Evolutionary conservation across 1,140 invertebrate genomes (phyloP).

Genomic region (Brachionus koreanus): DNA sequence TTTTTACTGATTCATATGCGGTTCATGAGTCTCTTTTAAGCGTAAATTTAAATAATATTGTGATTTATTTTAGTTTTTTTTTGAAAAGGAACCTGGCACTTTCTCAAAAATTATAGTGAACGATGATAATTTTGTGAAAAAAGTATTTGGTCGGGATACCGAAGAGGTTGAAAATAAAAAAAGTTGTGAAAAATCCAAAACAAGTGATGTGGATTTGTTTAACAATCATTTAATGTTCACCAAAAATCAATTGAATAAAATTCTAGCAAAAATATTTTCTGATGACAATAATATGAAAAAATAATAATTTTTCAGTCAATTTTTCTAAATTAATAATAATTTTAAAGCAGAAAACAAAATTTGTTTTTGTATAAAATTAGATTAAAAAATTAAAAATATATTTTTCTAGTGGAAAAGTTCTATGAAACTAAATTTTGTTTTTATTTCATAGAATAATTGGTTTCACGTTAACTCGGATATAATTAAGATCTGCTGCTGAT

Average conservation of each 20-base stretch:
- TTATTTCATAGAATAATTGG: too few species aligned
- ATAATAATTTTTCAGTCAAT: neutral
- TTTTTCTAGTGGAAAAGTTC: too few species aligned
- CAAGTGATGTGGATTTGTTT: neutral
- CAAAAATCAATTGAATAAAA: slow-evolving; percentile 1
- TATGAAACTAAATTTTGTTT: too few species aligned
- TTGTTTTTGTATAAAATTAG: too few species aligned
- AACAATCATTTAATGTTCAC: slow-evolving; percentile 1
- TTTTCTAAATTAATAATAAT: neutral
- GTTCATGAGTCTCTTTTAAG: slow-evolving; percentile 11
- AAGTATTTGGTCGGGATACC: neutral
- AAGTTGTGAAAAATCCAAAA: neutral
- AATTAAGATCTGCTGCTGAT: too few species aligned
- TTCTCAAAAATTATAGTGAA: slow-evolving; percentile 31
- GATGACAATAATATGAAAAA: neutral
- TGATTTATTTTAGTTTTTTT: neutral
- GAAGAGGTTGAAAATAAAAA: neutral
- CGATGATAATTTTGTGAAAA: neutral
- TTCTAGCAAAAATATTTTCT: slow-evolving; percentile 1
- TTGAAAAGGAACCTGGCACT: neutral
- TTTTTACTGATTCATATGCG: slow-evolving; percentile 27
- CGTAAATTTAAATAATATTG: neutral
- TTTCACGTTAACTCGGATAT: too few species aligned
- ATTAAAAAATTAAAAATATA: too few species aligned
- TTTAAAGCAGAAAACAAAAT: too few species aligned